Conservation (phyloP, 2,888 invertebrate species). For the Machimus atricapillus region DNA sequence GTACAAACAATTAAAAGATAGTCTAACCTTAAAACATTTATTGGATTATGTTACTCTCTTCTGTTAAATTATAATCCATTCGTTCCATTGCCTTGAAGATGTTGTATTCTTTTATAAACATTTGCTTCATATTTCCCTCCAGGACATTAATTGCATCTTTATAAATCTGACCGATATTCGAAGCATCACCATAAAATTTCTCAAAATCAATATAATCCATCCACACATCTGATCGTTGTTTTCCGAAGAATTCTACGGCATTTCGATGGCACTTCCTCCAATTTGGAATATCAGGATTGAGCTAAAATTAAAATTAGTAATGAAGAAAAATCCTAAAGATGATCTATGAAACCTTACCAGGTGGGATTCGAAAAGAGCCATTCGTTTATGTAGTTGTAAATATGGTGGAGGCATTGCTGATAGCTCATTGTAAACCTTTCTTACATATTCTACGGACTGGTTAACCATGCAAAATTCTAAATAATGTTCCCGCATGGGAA, state of each 20-base stretch:
- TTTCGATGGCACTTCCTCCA: conserved; percentile 70
- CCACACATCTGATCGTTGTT: conserved; percentile 73
- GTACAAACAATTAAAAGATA: too few relatives aligned
- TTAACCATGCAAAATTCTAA: conserved; percentile 52
- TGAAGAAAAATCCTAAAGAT: background rate
- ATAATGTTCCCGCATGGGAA: conserved; percentile 53
- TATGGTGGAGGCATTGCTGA: conserved; percentile 68
- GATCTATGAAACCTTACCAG: conserved; percentile 53
- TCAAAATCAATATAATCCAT: conserved; percentile 76
- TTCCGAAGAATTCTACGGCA: conserved; percentile 72
- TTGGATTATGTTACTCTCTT: background rate
- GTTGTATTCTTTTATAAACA: background rate
- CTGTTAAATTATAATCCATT: background rate
- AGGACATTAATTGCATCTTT: conserved; percentile 70
- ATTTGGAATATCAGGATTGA: conserved; percentile 61
- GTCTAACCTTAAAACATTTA: background rate
- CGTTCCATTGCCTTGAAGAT: background rate
- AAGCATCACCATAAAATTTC: conserved; percentile 68
- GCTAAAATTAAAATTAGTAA: conserved; percentile 50
- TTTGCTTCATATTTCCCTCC: conserved; percentile 51
- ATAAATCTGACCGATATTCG: conserved; percentile 66
- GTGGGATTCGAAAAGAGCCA: conserved; percentile 64
- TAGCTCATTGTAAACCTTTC: conserved; percentile 69
- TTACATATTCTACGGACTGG: conserved; percentile 66
- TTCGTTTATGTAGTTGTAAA: conserved; percentile 69